Base-by-base conservation (phyloP, 2,113 vertebrate species). In the Grus americana region DNA sequence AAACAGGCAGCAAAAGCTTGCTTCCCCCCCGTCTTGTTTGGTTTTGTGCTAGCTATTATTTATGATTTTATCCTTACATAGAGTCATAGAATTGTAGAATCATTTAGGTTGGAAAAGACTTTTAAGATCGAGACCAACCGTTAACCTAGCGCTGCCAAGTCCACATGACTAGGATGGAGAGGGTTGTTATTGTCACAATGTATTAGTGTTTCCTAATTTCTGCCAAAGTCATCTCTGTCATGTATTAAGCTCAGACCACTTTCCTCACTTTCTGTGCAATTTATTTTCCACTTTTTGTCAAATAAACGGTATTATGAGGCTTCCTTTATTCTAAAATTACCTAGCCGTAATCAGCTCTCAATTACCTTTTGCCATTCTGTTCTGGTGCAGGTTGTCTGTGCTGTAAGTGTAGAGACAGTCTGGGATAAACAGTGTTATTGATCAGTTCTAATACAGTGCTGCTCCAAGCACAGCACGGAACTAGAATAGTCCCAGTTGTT, bases 131-230 rank as follows among this genome's bases (percentile, higher is more conserved):
- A 49, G 27, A 79, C 19, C 13, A 78, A 23, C 26, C 11, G 3
- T 17, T 72, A 70, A 32, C 18, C 7, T 32, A 36, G 16, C 10
- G 29, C 15, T 79, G 29, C 27, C 40, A 66, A 46, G 32, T 26
- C 50, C 21, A 7, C 0, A 0, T 79, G 46, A 7, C 59, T 68
- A 19, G 15, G 1, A 49, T 88, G 32, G 38, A 68, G 15, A 4
- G 6, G 3, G 4, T 30, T 78, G 7, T 55, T 72, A 24, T 20
- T 82, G 46, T 62, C 42, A n/a, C 21, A 30, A 3, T 23, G 2
- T 47, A 12, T 68, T 72, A 36, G 26, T 19, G 21, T 68, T 93
- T 82, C 23, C 6, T 71, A 36, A 63, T 81, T 84, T 79, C 59
- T 59, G 20, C 9, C 20, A 21, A 66, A 93, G 49, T 66, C 5